A percentile compares a stretch with the other conserved stretches of the same genome.
Conservation (phyloP, 1,140 invertebrate species). For the Lutraria rhynchaena region DNA sequence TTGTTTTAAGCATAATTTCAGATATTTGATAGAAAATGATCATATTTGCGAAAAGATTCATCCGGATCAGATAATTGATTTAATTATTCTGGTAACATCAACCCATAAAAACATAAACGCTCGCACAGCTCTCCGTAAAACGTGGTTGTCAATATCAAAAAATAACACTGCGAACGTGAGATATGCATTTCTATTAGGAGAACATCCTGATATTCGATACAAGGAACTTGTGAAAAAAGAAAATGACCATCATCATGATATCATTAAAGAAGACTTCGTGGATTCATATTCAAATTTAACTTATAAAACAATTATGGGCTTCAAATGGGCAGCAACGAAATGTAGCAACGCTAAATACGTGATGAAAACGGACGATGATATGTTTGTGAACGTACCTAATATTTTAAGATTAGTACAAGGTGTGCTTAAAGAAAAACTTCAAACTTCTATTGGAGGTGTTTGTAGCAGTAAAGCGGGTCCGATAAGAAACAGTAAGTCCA, state of each 20-base stretch:
- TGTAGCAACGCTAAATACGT: conserved; percentile 83
- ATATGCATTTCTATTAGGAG: conserved; percentile 61
- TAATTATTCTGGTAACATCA: conserved; percentile 49
- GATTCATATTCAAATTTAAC: conserved; percentile 93
- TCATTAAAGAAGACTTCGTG: conserved; percentile 90
- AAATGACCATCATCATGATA: conserved; percentile 85
- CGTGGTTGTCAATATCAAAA: conserved; percentile 60
- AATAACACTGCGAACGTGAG: conserved; percentile 63
- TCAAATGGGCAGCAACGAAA: conserved; percentile 89
- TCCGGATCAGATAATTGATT: conserved; percentile 19
- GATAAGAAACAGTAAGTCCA: conserved; percentile 34
- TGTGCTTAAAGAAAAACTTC: neutral
- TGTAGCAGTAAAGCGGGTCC: conserved; percentile 17
- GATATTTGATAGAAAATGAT: conserved; percentile 34
- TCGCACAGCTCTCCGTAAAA: conserved; percentile 60
- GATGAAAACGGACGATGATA: conserved; percentile 84
- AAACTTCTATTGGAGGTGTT: conserved; percentile 11
- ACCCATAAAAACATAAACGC: conserved; percentile 17
- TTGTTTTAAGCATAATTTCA: conserved; percentile 44
- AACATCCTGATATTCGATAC: neutral
- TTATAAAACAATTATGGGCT: conserved; percentile 91
- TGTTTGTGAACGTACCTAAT: conserved; percentile 80
- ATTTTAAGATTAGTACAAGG: conserved; percentile 54
- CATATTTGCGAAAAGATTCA: conserved; percentile 25
- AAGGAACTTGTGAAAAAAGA: conserved; percentile 82